phyloP scores from a whole-genome alignment of 2,888 invertebrate species.

The Philonicus albiceps region DNA sequence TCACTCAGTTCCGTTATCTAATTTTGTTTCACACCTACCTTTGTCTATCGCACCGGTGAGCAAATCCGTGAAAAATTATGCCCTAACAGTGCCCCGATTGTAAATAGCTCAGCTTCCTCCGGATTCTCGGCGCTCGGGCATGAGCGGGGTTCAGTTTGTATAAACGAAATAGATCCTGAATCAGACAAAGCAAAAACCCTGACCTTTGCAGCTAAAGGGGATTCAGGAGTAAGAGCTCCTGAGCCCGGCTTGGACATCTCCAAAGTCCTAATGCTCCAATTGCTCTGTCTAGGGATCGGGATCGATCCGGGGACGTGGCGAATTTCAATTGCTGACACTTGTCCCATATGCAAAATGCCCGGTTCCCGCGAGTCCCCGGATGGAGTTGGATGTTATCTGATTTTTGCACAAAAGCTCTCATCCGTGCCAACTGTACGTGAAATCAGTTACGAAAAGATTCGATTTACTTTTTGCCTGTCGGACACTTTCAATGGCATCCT shows the following conservation, averaged over 20 bases:
- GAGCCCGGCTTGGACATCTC: neutral
- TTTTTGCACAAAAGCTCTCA: neutral
- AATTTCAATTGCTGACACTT: neutral
- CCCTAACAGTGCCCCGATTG: neutral
- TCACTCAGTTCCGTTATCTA: neutral
- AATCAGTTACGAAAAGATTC: neutral
- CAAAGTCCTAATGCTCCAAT: neutral
- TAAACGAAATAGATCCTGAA: neutral
- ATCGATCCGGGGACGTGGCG: neutral
- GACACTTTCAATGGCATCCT: neutral
- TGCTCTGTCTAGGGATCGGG: neutral
- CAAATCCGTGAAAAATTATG: neutral
- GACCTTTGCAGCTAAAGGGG: neutral
- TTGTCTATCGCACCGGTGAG: neutral
- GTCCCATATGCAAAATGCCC: neutral
- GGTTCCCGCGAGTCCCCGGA: neutral
- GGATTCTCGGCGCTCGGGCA: neutral
- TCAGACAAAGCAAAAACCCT: neutral
- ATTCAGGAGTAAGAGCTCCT: neutral
- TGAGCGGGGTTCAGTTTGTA: neutral
- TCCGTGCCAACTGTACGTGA: neutral
- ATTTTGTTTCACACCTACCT: neutral
- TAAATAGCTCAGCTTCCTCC: neutral
- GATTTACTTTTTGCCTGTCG: neutral
- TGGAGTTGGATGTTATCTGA: neutral